These are phyloP conservation scores for Sinocyclocheilus rhinocerous DNA, from an alignment of 2,113 vertebrate species.

Conservation along the genomic window DNA sequence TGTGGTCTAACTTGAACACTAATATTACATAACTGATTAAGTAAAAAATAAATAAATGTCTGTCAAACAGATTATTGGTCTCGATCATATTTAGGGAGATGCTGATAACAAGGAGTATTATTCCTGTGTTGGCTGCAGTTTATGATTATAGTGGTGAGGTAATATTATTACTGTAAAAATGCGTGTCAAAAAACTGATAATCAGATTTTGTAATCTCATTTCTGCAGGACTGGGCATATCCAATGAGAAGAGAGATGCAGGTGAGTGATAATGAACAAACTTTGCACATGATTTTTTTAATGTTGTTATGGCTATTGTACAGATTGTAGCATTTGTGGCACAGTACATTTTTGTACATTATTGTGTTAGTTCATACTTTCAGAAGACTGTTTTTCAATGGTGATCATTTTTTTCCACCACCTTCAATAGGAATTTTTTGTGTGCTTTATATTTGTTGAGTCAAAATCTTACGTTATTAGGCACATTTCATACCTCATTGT, in stretches of 20 bases:
- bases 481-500: not conserved
- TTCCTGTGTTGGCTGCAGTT: not conserved
- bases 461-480: not conserved
- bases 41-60: not conserved
- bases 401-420: no score
- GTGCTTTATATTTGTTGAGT: not conserved
- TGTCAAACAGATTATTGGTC: not conserved
- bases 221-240: conserved; percentile 96
- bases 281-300: not conserved
- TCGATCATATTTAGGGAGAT: no score
- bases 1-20: not conserved
- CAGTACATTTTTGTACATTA: not conserved
- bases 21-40: not conserved
- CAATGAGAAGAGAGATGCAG: conserved; percentile 99
- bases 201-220: conserved; percentile 24
- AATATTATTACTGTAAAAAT: not conserved
- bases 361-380: not conserved
- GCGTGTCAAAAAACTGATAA: not conserved
- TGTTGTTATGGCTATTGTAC: not conserved
- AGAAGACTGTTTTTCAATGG: not conserved
- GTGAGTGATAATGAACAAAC: conserved; percentile 70
- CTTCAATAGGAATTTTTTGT: not conserved
- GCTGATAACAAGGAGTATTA: not conserved
- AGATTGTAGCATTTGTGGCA: not conserved
- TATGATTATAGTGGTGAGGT: not conserved